A percentile compares a stretch with the other conserved stretches of the same genome.
phyloP scores from a whole-genome alignment of 2,113 vertebrate species.

The Anser brachyrhynchus region DNA sequence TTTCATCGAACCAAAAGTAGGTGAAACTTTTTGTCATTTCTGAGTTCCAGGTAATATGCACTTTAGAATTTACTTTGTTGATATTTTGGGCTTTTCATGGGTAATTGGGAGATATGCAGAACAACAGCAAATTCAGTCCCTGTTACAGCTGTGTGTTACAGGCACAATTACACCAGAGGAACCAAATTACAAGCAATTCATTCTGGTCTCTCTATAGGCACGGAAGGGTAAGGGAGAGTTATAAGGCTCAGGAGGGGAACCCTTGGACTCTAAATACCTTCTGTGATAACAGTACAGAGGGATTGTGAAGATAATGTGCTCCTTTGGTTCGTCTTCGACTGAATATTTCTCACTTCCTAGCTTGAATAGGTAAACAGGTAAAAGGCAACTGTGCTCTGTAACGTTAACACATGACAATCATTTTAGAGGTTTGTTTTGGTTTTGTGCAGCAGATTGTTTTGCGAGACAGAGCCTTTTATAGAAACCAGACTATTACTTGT shows the following conservation, averaged over 20 bases:
- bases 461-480: slow-evolving; percentile 32
- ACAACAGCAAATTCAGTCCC: not conserved
- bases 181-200: not conserved
- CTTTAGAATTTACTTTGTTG: not conserved
- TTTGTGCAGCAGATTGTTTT: slow-evolving; percentile 32
- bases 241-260: not conserved
- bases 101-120: not conserved
- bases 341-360: not conserved
- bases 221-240: not conserved
- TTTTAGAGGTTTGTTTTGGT: slow-evolving; percentile 32
- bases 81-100: not conserved
- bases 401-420: not conserved
- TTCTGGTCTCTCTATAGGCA: not conserved
- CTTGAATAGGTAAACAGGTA: not conserved
- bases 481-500: slow-evolving; percentile 51
- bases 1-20: not conserved
- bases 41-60: not conserved
- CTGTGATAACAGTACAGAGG: not conserved
- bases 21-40: not conserved
- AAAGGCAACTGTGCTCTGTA: not conserved
- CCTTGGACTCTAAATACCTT: not conserved
- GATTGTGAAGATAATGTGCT: not conserved
- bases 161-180: not conserved
- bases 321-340: not conserved
- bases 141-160: not conserved